Percentiles rank a stretch among this genome's conserved stretches.
These are phyloP conservation scores for Columba livia DNA, from an alignment of 2,113 vertebrate species.

Conservation along the genomic window DNA sequence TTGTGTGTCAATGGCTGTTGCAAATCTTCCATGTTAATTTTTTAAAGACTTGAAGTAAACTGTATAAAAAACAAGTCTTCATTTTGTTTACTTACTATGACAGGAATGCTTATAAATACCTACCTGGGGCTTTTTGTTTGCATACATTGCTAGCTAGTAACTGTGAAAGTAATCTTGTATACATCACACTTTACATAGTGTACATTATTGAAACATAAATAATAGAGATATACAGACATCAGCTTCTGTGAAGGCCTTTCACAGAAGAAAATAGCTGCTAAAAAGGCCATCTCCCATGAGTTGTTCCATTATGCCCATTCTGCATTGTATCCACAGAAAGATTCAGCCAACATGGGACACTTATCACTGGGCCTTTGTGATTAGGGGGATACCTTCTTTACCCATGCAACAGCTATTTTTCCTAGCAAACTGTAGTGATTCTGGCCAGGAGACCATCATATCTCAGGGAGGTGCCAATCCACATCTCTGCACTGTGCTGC, in stretches of 20 bases:
- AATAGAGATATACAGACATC: background rate
- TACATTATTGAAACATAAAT: background rate
- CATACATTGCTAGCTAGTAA: background rate
- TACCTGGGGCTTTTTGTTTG: background rate
- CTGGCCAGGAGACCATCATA: background rate
- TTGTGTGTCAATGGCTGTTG: background rate
- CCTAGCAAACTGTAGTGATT: background rate
- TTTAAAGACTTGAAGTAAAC: background rate
- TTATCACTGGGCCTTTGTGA: background rate
- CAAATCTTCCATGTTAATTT: background rate
- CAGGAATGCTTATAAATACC: background rate
- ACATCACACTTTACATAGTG: background rate
- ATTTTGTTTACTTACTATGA: background rate
- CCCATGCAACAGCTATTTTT: background rate
- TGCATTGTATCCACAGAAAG: background rate
- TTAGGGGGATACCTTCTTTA: background rate
- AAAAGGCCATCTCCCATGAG: background rate
- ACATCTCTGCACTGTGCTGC: background rate
- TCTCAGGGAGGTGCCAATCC: too few species aligned
- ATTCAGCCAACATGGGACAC: background rate
- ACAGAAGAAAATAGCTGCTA: background rate
- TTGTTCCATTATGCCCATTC: background rate
- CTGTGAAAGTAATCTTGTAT: background rate
- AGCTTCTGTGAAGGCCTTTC: background rate
- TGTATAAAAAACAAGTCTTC: background rate